phyloP scores from a whole-genome alignment of 2,113 vertebrate species.

The Alaudala cheleensis region DNA sequence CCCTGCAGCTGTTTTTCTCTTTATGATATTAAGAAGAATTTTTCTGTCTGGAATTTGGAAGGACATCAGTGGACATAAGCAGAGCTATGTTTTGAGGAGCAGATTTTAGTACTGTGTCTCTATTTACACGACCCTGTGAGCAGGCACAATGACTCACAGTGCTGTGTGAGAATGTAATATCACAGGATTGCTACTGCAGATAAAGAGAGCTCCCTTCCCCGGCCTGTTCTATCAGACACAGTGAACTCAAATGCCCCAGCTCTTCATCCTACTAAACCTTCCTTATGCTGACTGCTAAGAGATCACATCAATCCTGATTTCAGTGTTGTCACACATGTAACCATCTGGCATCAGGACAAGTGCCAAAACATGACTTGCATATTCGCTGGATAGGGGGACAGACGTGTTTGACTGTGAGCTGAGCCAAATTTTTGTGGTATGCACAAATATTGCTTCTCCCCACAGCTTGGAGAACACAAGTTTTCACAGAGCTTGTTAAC shows the following conservation, averaged over 20 bases:
- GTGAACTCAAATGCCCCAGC: not conserved
- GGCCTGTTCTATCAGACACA: not conserved
- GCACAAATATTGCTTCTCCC: not conserved
- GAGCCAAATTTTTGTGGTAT: not conserved
- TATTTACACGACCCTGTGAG: not conserved
- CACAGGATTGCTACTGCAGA: not conserved
- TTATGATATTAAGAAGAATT: not conserved
- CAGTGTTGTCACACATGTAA: not conserved
- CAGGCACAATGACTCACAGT: not conserved
- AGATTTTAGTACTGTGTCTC: not conserved
- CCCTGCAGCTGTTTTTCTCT: rapidly evolving
- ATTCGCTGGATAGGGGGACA: not conserved
- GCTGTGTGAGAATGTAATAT: not conserved
- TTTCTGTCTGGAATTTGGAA: not conserved
- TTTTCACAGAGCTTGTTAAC: not conserved
- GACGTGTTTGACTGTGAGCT: not conserved
- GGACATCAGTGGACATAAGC: not conserved
- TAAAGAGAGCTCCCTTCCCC: not conserved
- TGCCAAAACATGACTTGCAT: conserved; percentile 23
- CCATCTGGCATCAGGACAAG: not conserved
- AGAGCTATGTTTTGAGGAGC: not conserved
- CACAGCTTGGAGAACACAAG: not conserved
- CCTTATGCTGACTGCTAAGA: not conserved
- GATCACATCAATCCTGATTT: not conserved
- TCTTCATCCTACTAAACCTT: not conserved